Conservation (phyloP, 2,888 invertebrate genomes). For the Tetragonula carbonaria region DNA sequence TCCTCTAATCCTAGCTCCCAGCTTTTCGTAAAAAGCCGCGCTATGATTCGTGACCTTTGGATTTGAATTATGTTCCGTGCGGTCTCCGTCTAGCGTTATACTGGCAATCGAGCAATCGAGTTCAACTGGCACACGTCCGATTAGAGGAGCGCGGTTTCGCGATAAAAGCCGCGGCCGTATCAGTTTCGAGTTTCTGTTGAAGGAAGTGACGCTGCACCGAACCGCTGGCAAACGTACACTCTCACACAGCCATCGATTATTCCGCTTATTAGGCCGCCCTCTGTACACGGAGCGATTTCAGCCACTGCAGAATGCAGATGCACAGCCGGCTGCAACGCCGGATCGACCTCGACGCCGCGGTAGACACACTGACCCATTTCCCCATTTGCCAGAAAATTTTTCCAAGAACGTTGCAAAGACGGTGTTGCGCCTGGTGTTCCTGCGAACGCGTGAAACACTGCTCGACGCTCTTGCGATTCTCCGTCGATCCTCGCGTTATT, state of each 20-base stretch:
- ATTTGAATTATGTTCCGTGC: neutral
- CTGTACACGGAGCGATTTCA: conserved; percentile 34
- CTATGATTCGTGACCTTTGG: neutral
- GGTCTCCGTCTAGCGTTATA: neutral
- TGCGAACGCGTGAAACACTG: neutral
- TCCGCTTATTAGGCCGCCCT: neutral
- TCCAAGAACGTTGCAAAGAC: conserved; percentile 31
- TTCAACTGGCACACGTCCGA: conserved; percentile 5
- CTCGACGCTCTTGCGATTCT: neutral
- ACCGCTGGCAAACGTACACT: neutral
- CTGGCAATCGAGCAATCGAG: neutral
- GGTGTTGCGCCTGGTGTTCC: neutral
- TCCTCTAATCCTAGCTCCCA: neutral
- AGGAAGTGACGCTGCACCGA: conserved; percentile 13
- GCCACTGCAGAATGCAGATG: conserved; percentile 57
- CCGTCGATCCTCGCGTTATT: neutral
- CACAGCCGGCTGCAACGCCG: conserved; percentile 35
- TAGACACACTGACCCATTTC: conserved; percentile 53
- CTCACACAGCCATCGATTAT: conserved; percentile 44
- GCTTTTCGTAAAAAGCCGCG: neutral
- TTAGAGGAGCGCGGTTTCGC: neutral
- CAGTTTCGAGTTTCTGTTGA: conserved; percentile 9
- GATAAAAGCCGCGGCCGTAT: conserved; percentile 18
- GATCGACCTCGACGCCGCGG: conserved; percentile 46
- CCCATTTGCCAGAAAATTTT: conserved; percentile 28